These are phyloP conservation scores for Corythucha ciliata DNA, from an alignment of 2,888 invertebrate genomes.

Conservation along the genomic window DNA sequence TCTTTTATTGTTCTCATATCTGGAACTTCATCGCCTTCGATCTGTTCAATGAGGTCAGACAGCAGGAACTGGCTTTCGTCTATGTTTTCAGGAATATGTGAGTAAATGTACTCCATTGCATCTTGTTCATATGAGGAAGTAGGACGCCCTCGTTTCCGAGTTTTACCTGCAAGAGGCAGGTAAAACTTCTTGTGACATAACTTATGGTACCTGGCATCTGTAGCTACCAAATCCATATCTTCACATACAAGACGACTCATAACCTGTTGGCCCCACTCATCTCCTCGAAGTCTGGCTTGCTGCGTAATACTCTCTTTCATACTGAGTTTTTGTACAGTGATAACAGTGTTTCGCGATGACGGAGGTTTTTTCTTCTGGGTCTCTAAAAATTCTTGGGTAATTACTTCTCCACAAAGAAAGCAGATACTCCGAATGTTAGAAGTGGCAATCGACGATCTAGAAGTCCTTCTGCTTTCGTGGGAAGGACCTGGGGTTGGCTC, in stretches of 20 bases:
- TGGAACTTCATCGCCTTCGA: not conserved
- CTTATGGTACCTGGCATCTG: slow-evolving; percentile 2
- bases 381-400: no score
- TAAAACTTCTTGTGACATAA: not conserved
- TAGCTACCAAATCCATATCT: not conserved
- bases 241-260: not conserved
- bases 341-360: no score
- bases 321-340: not conserved
- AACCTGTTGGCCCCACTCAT: not conserved
- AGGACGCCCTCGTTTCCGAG: no score
- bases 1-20: not conserved
- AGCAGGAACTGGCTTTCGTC: not conserved
- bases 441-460: no score
- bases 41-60: not conserved
- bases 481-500: no score
- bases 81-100: not conserved
- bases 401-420: no score
- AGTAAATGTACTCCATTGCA: not conserved
- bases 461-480: no score
- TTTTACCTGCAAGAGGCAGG: no score
- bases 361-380: no score
- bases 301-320: not conserved
- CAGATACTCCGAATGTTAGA: no score
- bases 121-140: no score
- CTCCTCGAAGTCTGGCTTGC: slow-evolving; percentile 1